Conservation (phyloP, 2,797 vertebrate species). For the Ceryle rudis region DNA sequence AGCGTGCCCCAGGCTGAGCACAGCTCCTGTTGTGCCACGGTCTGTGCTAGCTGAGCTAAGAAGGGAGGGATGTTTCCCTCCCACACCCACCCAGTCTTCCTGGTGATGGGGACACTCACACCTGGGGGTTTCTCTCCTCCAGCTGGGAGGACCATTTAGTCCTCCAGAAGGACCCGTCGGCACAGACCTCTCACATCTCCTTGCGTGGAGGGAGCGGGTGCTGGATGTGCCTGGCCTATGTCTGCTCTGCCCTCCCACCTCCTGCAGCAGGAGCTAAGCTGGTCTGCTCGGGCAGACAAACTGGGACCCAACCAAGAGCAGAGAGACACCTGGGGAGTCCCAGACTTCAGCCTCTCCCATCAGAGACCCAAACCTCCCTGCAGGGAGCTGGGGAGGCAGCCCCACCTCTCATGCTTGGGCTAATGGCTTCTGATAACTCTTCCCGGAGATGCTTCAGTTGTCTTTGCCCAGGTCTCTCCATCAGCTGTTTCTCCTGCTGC, state of each 20-base stretch:
- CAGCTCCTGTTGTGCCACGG: fast-evolving
- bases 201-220: fast-evolving
- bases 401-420: fast-evolving
- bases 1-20: fast-evolving
- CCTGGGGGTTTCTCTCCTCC: neutral
- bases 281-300: neutral
- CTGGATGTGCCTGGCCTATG: neutral
- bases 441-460: neutral
- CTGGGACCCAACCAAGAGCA: fast-evolving
- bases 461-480: neutral
- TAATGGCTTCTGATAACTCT: neutral
- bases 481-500: neutral
- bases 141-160: fast-evolving
- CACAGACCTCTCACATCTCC: fast-evolving
- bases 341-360: neutral
- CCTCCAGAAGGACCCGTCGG: neutral
- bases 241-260: neutral
- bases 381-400: neutral
- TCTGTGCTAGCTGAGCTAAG: neutral
- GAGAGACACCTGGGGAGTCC: neutral
- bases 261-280: neutral
- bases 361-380: neutral
- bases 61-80: too few relatives aligned
- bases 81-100: neutral
- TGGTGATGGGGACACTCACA: fast-evolving